Conservation (phyloP, 2,888 invertebrate species). For the Clostera curtula region DNA sequence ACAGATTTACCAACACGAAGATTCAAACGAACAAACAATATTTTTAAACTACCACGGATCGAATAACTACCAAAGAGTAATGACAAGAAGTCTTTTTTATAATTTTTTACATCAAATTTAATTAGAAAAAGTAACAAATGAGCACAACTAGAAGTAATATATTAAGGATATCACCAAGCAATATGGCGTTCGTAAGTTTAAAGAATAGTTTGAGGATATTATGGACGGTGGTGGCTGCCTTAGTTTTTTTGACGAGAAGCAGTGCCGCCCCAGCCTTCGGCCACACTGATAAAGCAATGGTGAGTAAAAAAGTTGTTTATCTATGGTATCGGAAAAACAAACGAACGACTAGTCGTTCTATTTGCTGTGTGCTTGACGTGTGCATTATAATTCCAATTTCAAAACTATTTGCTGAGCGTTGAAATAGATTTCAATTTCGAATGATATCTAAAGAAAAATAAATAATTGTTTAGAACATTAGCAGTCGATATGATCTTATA, state of each 20-base stretch:
- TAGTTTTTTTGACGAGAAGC: slow-evolving; percentile 48
- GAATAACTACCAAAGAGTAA: slow-evolving; percentile 37
- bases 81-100: slow-evolving; percentile 40
- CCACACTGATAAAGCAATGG: slow-evolving; percentile 61
- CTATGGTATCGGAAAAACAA: neutral
- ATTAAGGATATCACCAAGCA: slow-evolving; percentile 32
- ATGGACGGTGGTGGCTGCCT: slow-evolving; percentile 40
- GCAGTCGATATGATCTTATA: too few species aligned
- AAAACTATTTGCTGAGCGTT: slow-evolving; percentile 9
- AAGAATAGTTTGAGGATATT: slow-evolving; percentile 52
- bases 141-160: slow-evolving; percentile 37
- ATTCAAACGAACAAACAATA: slow-evolving; percentile 37
- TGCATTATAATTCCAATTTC: too few species aligned
- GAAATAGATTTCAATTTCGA: slow-evolving; percentile 15
- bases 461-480: too few species aligned
- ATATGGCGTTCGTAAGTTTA: slow-evolving; percentile 48
- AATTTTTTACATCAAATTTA: slow-evolving; percentile 44
- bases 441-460: slow-evolving; percentile 4
- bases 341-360: neutral
- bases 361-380: too few species aligned
- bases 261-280: slow-evolving; percentile 63
- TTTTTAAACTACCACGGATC: slow-evolving; percentile 38
- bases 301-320: slow-evolving; percentile 26
- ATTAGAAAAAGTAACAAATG: slow-evolving; percentile 41
- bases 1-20: slow-evolving; percentile 44